Evolutionary conservation across 1,140 invertebrate species (phyloP).

Genomic region (Tribolium madens): DNA sequence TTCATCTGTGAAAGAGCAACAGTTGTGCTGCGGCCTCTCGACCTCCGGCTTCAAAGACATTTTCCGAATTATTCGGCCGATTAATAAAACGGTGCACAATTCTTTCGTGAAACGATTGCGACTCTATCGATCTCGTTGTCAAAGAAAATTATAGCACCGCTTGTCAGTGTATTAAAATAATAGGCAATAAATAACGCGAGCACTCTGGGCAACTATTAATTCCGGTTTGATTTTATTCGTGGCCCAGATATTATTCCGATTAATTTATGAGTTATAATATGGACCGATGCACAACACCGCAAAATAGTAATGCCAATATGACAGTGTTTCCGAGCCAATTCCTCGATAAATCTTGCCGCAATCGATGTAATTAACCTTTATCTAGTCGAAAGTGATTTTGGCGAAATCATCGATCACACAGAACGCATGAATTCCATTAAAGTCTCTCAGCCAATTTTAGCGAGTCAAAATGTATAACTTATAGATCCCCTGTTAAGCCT

Average conservation of each 20-base stretch:
- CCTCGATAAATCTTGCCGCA: slow-evolving; percentile 14
- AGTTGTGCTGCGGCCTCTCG: slow-evolving; percentile 25
- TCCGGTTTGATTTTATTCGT: slow-evolving; percentile 21
- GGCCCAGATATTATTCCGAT: slow-evolving; percentile 23
- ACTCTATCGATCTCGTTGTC: neutral
- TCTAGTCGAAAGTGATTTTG: neutral
- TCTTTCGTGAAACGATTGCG: slow-evolving; percentile 4
- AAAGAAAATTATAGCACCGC: slow-evolving; percentile 9
- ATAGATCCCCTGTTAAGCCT: slow-evolving; percentile 38
- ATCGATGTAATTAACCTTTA: slow-evolving; percentile 5
- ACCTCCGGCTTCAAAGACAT: slow-evolving; percentile 26
- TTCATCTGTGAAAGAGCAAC: slow-evolving; percentile 36
- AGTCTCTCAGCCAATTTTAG: slow-evolving; percentile 30
- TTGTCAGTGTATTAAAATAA: slow-evolving; percentile 18
- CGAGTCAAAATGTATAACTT: slow-evolving; percentile 36
- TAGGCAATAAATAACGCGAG: slow-evolving; percentile 21
- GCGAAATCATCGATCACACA: slow-evolving; percentile 26
- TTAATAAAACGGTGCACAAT: slow-evolving; percentile 21
- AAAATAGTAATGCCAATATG: slow-evolving; percentile 7
- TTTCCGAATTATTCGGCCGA: slow-evolving; percentile 26
- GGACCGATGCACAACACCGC: neutral
- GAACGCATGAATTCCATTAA: slow-evolving; percentile 34
- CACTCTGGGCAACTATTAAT: slow-evolving; percentile 25
- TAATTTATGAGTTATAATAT: slow-evolving; percentile 30
- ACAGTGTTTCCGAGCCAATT: slow-evolving; percentile 11